Evolutionary conservation across 1,140 invertebrate species (phyloP).

Genomic region (Procambarus virginalis): DNA sequence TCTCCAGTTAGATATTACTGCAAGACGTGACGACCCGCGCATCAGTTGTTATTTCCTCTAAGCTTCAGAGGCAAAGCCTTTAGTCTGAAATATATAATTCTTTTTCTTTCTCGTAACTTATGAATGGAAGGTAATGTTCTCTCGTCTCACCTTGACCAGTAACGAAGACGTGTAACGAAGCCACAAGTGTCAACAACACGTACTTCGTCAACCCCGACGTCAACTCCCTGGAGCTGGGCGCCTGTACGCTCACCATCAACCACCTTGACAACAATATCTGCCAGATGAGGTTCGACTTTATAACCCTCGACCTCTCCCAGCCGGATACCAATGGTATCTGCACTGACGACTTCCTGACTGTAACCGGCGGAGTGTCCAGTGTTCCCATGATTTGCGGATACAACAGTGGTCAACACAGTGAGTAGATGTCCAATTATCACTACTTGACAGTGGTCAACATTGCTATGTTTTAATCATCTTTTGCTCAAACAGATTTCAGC

Average conservation of each 20-base stretch:
- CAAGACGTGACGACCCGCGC: too few species aligned
- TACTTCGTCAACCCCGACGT: conserved; percentile 72
- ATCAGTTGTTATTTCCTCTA: too few species aligned
- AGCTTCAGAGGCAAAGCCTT: too few species aligned
- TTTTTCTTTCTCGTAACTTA: too few species aligned
- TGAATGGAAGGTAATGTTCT: too few species aligned
- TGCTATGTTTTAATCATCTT: too few species aligned
- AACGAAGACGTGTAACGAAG: too few species aligned
- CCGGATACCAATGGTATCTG: conserved; percentile 84
- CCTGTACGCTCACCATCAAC: conserved; percentile 82
- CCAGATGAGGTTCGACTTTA: conserved; percentile 86
- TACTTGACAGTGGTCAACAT: too few species aligned
- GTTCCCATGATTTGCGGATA: conserved; percentile 86
- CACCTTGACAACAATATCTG: conserved; percentile 83
- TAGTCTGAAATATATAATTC: too few species aligned
- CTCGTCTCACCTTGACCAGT: too few species aligned
- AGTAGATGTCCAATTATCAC: conserved; percentile 37
- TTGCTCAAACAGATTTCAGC: too few species aligned
- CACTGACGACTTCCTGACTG: conserved; percentile 80
- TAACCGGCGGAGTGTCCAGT: conserved; percentile 81
- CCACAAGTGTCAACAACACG: conserved; percentile 71
- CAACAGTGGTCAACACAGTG: conserved; percentile 85
- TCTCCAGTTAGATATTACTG: too few species aligned
- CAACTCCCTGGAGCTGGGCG: conserved; percentile 77
- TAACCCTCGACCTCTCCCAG: conserved; percentile 82